Evolutionary conservation across 2,113 vertebrate species (phyloP).

Genomic region (Tonatia bakeri): DNA sequence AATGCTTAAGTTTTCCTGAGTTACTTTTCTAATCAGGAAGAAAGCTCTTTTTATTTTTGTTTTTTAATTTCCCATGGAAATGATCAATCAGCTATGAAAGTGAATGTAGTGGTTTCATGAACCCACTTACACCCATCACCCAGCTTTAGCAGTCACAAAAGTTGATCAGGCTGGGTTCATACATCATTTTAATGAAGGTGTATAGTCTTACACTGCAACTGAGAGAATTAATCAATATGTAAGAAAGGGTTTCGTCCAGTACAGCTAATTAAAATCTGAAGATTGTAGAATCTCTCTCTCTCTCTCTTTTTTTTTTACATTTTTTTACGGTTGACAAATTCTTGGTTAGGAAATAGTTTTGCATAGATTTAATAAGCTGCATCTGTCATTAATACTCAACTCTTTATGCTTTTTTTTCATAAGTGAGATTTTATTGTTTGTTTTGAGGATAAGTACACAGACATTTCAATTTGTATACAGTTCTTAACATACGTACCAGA

Average conservation of each 20-base stretch:
- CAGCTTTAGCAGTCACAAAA: background rate
- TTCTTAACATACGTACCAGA: too few species aligned
- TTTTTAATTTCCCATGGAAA: background rate
- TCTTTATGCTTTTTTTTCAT: background rate
- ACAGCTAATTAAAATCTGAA: conserved; percentile 6
- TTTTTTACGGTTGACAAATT: background rate
- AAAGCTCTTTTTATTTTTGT: background rate
- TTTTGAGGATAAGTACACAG: too few species aligned
- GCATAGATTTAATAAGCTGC: background rate
- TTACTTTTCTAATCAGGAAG: background rate
- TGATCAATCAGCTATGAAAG: background rate
- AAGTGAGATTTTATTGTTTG: too few species aligned
- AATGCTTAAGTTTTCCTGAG: background rate
- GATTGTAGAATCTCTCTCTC: background rate
- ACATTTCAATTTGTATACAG: too few species aligned
- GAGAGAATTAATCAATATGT: background rate
- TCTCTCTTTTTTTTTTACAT: background rate
- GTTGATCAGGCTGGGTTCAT: background rate
- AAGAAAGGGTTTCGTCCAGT: background rate
- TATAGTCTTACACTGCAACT: background rate
- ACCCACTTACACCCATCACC: background rate
- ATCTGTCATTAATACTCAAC: background rate
- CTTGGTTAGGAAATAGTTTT: conserved; percentile 24
- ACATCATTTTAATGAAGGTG: background rate
- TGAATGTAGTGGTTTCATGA: background rate